phyloP scores from a whole-genome alignment of 2,113 vertebrate species.

The Engystomops pustulosus region DNA sequence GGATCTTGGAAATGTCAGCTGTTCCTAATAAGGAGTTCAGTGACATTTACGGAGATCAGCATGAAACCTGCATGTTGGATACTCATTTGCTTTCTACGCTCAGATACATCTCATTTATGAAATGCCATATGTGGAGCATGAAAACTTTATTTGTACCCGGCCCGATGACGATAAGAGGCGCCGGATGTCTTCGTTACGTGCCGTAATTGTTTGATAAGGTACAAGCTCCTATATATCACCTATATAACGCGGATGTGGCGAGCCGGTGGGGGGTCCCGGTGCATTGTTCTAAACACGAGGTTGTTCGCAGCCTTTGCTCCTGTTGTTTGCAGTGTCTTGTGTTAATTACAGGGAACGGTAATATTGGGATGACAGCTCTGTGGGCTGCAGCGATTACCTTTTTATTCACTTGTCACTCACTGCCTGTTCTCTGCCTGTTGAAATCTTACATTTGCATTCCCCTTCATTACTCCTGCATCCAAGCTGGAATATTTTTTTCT shows the following conservation, averaged over 20 bases:
- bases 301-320: constrained; percentile 60
- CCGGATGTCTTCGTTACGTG: constrained; percentile 56
- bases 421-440: constrained; percentile 49
- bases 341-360: constrained; percentile 59
- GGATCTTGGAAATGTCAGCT: constrained; percentile 39
- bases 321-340: constrained; percentile 61
- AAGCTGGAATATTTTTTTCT: constrained; percentile 13
- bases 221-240: constrained; percentile 42
- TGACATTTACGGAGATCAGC: constrained; percentile 50
- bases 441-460: constrained; percentile 56
- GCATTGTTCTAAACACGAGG: constrained; percentile 57
- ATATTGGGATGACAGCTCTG: constrained; percentile 60
- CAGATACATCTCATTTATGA: constrained; percentile 40
- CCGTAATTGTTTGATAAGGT: constrained; percentile 60
- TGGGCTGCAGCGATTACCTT: constrained; percentile 57
- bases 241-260: constrained; percentile 45
- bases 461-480: constrained; percentile 8
- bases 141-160: constrained; percentile 41
- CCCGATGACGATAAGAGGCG: neutral
- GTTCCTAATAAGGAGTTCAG: constrained; percentile 49
- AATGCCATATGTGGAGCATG: constrained; percentile 18
- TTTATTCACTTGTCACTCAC: constrained; percentile 60
- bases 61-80: constrained; percentile 30
- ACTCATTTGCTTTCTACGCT: constrained; percentile 31
- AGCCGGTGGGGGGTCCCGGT: constrained; percentile 54